Evolutionary conservation across 2,888 invertebrate genomes (phyloP).

Genomic region (Xylocampa areola): DNA sequence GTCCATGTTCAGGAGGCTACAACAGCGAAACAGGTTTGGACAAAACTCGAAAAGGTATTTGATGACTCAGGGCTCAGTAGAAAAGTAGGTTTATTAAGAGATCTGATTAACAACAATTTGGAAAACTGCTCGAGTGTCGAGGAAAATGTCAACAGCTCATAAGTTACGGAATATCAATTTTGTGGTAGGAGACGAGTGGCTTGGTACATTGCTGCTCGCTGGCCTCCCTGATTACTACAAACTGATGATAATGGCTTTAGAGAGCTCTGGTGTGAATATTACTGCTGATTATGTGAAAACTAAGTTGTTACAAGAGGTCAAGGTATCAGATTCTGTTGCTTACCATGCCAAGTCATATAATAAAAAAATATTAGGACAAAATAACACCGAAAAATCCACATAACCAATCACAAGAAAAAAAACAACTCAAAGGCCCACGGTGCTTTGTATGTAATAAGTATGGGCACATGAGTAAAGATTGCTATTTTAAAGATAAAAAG

Average conservation of each 20-base stretch:
- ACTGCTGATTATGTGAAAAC: conserved; percentile 38
- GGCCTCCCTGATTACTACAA: conserved; percentile 42
- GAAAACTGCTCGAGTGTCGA: conserved; percentile 36
- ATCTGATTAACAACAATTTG: conserved; percentile 25
- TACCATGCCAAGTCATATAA: conserved; percentile 6
- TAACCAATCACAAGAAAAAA: not conserved
- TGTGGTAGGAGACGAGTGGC: no score
- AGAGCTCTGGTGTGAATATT: conserved; percentile 47
- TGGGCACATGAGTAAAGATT: not conserved
- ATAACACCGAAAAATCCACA: no score
- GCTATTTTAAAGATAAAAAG: conserved; percentile 23
- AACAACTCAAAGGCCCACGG: conserved; percentile 5
- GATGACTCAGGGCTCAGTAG: conserved; percentile 36
- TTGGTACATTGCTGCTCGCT: conserved; percentile 33
- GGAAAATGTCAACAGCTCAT: conserved; percentile 42
- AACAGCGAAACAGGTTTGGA: conserved; percentile 47
- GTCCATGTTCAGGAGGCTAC: conserved; percentile 42
- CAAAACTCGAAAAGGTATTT: conserved; percentile 33
- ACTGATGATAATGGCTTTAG: conserved; percentile 48
- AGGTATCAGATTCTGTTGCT: conserved; percentile 29
- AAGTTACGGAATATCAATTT: conserved; percentile 45
- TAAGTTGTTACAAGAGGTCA: conserved; percentile 36
- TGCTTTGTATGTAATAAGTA: not conserved
- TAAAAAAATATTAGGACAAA: conserved; percentile 5
- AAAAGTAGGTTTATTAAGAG: conserved; percentile 37